Base-by-base conservation (phyloP, 2,888 invertebrate species). In the Nephrotoma guestfalica region DNA sequence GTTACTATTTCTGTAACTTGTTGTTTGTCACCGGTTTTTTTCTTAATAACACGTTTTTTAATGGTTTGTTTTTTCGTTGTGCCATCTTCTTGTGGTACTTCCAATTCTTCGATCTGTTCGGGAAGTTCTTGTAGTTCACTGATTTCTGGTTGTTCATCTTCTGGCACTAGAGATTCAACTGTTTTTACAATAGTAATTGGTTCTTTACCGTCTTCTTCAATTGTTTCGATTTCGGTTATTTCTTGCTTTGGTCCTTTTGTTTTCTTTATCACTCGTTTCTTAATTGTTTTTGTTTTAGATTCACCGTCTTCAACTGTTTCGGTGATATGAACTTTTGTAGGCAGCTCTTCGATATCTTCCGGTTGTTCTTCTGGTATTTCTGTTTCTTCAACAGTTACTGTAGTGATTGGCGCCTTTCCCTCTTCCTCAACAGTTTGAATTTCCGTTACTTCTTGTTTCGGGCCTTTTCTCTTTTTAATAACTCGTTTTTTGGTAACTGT, bases 331-430 rank as follows among this genome's bases (percentile, higher is more conserved):
- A 87, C 88, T 88, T 91, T 90, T 87, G 91, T 90, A 13, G 90
- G 88, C n/a, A 91, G 87, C 89, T 92, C 92, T 88, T 91, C 91
- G 47, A 88, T 87, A 6, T 84, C 71, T 6, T 86, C 85, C 42
- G 86, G 87, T 86, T 87, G 86, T 47, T 88, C 88, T 57, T 11
- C 88, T 18, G 87, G 87, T 41, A 86, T 85, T 83, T 87, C 87
- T 86, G 47, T 57, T 88, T 88, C 88, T 83, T 89, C 89, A 4
- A 90, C 90, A 84, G 91, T 89, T 88, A 92, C 89, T 85, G 90
- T 88, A 86, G 91, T 89, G 88, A 92, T 88, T 88, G 92, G 90
- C 90, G 88, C 87, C 87, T 92, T 88, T 88, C 90, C 90, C 88
- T 91, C 90, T 88, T 91, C 90, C 89, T 91, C 90, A 86, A 90